These are phyloP conservation scores for Melanotaenia pygmaea DNA, from an alignment of 2,797 vertebrate genomes.

Conservation along the genomic window DNA sequence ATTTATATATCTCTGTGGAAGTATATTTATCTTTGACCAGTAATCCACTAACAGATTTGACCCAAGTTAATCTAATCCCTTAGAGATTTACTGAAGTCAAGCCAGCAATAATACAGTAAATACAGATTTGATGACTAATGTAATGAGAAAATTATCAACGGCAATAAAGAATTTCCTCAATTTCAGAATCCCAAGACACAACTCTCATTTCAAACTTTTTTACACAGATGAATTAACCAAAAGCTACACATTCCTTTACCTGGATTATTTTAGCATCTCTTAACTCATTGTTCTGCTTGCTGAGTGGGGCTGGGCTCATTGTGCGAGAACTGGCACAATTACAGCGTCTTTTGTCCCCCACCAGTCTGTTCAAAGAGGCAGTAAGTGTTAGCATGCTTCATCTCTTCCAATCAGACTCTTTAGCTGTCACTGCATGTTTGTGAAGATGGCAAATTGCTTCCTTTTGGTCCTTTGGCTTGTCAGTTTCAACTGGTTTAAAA, in stretches of 20 bases:
- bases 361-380: constrained; percentile 4
- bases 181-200: not conserved
- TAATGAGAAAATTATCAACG: not conserved
- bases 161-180: not conserved
- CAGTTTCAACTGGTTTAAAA: not conserved
- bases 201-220: not conserved
- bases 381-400: not conserved
- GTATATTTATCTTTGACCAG: constrained; percentile 29
- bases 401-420: not conserved
- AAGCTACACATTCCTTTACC: not conserved
- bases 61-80: constrained; percentile 11
- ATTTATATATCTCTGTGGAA: constrained; percentile 24
- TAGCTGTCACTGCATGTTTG: not conserved
- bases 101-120: not conserved
- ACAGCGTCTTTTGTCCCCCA: not conserved
- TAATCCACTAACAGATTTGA: constrained; percentile 7
- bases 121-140: not conserved
- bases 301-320: not conserved
- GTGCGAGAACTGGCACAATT: not conserved
- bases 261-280: not conserved
- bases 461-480: not conserved
- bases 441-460: not conserved
- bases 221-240: not conserved
- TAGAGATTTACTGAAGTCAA: constrained; percentile 15
- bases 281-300: not conserved